phyloP scores from a whole-genome alignment of 2,797 vertebrate species.

The Hybognathus amarus region DNA sequence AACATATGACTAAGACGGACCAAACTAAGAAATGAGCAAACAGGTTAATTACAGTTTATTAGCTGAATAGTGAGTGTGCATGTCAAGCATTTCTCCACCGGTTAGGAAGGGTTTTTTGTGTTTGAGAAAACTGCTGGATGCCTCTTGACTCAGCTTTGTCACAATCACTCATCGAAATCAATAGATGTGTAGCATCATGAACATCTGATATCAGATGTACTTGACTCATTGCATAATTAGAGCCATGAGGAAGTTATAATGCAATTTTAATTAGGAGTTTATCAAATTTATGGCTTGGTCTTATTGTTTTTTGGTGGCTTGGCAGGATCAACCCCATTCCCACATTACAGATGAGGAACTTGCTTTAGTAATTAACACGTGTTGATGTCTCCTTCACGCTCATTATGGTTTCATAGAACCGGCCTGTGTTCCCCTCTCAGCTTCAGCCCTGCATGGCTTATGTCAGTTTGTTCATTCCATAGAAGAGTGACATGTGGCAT shows the following conservation, averaged over 20 bases:
- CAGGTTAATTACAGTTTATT: conserved; percentile 25
- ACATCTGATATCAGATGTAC: neutral
- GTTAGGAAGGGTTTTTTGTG: neutral
- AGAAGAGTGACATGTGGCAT: conserved; percentile 57
- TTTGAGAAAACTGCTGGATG: conserved; percentile 1
- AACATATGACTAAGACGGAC: conserved; percentile 2
- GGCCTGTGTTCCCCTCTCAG: neutral
- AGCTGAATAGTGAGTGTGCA: neutral
- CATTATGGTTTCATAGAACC: neutral
- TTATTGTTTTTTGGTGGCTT: conserved; percentile 34
- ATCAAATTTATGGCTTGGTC: neutral
- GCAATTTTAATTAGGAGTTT: conserved; percentile 4
- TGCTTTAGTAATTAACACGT: conserved; percentile 17
- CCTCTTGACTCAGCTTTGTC: conserved; percentile 44
- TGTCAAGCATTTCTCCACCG: neutral
- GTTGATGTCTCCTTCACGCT: conserved; percentile 12
- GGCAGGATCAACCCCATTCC: neutral
- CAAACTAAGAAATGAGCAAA: conserved; percentile 16
- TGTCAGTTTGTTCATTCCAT: conserved; percentile 35
- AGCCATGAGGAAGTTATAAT: conserved; percentile 11
- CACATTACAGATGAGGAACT: conserved; percentile 25
- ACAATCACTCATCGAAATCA: conserved; percentile 35
- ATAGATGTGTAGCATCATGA: neutral
- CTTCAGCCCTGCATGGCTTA: conserved; percentile 11
- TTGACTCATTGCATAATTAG: conserved; percentile 20